Base-by-base conservation (phyloP, 2,888 invertebrate species). In the Philopedon plagiatum region DNA sequence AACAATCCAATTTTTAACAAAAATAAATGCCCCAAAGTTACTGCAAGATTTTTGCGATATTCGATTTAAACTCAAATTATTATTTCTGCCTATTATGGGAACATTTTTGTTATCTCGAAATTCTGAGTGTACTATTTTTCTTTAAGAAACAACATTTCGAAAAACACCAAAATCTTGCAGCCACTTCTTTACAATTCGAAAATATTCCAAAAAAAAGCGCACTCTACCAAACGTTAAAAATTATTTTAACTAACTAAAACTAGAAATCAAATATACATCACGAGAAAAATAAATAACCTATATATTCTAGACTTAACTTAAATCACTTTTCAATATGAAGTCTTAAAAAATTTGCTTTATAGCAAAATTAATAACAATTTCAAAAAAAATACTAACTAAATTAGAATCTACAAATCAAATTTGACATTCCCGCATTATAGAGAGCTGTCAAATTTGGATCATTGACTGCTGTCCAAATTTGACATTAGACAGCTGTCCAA, bases 241-340 rank as follows among this genome's bases (percentile, higher is more conserved):
- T 51, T 34, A 7, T 37, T 63, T 63, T 51, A 51, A 21, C 37
- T 51, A 51, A 62, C 34, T 64, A 64, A 56, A 57, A 32, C 15
- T 46, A 13, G 13, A 56, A 67, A 60, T 18, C 9, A 68, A 41
- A 68, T 54, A 13, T 64, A 71, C 83, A 84, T 84, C 84, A 84
- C 83, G 84, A 82, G 80, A 78, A 76, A 81, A 83, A 83, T 82
- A 82, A 82, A 83, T 81, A 81, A 82, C 77, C 78, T 81, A 81
- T 34, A 44, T 61, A 60, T 62, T 56, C 66, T 71, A 66, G 18
- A 81, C 83, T 83, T 82, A 81, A 78, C 83, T 83, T 84, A 78
- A 81, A 85, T 84, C 84, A 84, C 84, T 84, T 83, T 80, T 83
- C 49, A 63, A 63, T 39, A 39, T 37, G 63, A 54, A 63, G 46